Percentiles rank a stretch among this genome's conserved stretches.
Evolutionary conservation across 2,888 invertebrate species (phyloP).

Genomic region (Lepidonotus clava): DNA sequence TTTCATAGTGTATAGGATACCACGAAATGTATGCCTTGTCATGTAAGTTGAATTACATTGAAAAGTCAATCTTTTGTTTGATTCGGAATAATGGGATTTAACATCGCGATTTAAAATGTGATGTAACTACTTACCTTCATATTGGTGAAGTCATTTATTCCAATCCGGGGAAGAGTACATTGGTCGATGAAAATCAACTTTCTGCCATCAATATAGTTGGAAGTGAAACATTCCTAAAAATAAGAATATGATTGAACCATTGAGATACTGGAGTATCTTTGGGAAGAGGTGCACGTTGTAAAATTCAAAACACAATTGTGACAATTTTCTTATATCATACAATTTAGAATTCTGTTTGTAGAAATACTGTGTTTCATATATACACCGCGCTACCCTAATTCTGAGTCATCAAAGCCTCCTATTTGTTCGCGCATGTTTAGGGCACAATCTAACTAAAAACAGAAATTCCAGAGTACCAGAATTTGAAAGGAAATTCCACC

Average conservation of each 20-base stretch:
- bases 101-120: not conserved
- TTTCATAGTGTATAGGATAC: no score
- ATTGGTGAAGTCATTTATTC: slow-evolving; percentile 17
- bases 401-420: no score
- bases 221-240: slow-evolving; percentile 34
- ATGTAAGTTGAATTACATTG: no score
- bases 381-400: no score
- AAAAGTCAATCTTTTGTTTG: no score
- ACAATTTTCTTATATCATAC: not conserved
- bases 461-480: no score
- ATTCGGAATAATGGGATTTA: no score
- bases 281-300: not conserved
- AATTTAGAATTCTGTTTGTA: not conserved
- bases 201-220: slow-evolving; percentile 24
- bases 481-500: no score
- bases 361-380: not conserved
- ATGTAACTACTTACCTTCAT: slow-evolving; percentile 36
- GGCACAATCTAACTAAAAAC: no score
- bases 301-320: no score
- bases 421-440: no score
- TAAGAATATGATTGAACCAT: not conserved
- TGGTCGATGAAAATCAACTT: slow-evolving; percentile 38
- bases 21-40: no score
- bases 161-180: slow-evolving; percentile 18
- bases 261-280: not conserved